Evolutionary conservation across 2,113 vertebrate species (phyloP).

Genomic region (Peromyscus maniculatus): DNA sequence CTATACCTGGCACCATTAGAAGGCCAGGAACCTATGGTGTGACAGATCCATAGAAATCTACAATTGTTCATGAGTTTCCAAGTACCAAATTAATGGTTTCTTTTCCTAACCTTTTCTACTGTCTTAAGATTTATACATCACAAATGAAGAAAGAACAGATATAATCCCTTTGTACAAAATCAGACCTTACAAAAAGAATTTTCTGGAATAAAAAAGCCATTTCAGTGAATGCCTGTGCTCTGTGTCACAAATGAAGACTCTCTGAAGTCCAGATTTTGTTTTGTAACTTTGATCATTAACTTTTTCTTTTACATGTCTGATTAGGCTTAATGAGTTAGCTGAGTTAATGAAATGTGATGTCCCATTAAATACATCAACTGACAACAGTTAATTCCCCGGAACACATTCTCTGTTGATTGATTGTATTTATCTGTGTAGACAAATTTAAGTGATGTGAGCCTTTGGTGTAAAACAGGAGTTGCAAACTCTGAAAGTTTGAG

Average conservation of each 20-base stretch:
- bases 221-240: constrained; percentile 5
- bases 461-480: constrained; percentile 61
- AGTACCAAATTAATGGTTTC: neutral
- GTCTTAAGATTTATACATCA: neutral
- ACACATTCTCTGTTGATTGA: constrained; percentile 63
- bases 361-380: constrained; percentile 77
- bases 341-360: constrained; percentile 77
- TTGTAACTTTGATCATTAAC: constrained; percentile 66
- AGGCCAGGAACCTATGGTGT: neutral
- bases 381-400: constrained; percentile 78
- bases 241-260: constrained; percentile 25
- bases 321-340: constrained; percentile 71
- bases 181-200: neutral
- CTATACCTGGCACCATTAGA: neutral
- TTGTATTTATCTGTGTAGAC: constrained; percentile 71
- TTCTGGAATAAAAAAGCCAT: constrained; percentile 31
- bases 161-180: constrained; percentile 26
- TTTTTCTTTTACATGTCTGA: constrained; percentile 72
- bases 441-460: constrained; percentile 63
- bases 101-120: neutral
- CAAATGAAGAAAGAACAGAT: neutral
- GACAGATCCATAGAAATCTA: neutral
- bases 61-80: neutral
- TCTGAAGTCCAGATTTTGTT: constrained; percentile 64
- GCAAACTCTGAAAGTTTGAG: constrained; percentile 59